phyloP scores from a whole-genome alignment of 2,113 vertebrate species.

The Callocephalon fimbriatum region DNA sequence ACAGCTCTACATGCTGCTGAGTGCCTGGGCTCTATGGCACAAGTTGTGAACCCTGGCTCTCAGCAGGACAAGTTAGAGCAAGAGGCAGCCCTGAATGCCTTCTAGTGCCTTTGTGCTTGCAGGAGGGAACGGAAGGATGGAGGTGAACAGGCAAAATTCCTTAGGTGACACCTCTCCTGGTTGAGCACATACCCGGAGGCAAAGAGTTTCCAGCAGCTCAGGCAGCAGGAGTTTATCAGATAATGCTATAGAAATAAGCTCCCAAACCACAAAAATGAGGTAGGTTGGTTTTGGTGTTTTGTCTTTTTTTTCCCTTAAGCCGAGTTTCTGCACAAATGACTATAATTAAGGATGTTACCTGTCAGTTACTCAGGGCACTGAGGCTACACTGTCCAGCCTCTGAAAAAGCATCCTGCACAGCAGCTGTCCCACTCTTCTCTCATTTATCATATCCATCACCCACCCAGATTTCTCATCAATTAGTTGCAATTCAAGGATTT shows the following conservation, averaged over 20 bases:
- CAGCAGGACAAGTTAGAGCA: neutral
- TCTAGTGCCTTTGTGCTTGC: neutral
- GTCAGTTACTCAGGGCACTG: neutral
- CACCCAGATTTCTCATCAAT: conserved; percentile 15
- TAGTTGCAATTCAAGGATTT: neutral
- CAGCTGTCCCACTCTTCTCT: neutral
- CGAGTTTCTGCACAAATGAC: neutral
- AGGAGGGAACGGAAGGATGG: neutral
- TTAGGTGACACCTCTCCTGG: conserved; percentile 10
- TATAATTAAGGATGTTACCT: conserved; percentile 23
- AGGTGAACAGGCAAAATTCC: neutral
- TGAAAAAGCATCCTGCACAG: neutral
- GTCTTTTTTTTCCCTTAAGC: neutral
- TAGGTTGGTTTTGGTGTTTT: neutral
- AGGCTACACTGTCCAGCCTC: neutral
- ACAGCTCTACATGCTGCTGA: rapidly evolving
- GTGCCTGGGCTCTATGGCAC: rapidly evolving
- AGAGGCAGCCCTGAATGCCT: neutral
- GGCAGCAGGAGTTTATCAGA: neutral
- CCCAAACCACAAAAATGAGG: neutral
- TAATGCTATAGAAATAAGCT: neutral
- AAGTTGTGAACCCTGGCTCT: rapidly evolving
- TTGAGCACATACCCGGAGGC: neutral
- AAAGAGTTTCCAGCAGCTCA: neutral
- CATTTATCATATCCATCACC: neutral